A percentile compares a stretch with the other conserved stretches of the same genome.
Conservation (phyloP, 2,888 invertebrate species). For the Bembecia ichneumoniformis region DNA sequence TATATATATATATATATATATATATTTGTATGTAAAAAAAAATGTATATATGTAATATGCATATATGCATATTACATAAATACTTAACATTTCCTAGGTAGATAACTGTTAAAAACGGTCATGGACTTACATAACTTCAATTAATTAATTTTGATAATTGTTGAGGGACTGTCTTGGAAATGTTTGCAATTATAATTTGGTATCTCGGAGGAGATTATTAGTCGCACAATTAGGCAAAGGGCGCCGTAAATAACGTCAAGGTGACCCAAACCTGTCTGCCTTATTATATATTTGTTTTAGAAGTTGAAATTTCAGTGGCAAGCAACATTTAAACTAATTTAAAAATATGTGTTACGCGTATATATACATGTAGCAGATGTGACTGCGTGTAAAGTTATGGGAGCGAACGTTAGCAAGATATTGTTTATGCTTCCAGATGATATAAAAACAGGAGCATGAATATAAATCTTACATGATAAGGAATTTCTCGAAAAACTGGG, state of each 20-base stretch:
- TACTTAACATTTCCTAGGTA: too few species aligned
- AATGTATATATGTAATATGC: too few species aligned
- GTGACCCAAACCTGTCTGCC: not conserved
- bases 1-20: too few species aligned
- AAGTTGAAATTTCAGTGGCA: too few species aligned
- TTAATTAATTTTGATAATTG: slow-evolving; percentile 9
- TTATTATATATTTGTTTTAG: too few species aligned
- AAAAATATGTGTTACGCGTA: too few species aligned
- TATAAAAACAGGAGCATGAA: not conserved
- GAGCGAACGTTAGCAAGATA: too few species aligned
- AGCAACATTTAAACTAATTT: too few species aligned
- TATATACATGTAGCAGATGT: too few species aligned
- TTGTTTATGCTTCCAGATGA: not conserved
- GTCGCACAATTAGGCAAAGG: not conserved
- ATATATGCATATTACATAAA: too few species aligned
- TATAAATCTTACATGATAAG: slow-evolving; percentile 12
- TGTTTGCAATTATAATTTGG: slow-evolving; percentile 3
- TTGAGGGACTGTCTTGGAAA: slow-evolving; percentile 8
- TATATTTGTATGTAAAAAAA: too few species aligned
- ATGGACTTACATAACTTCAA: slow-evolving; percentile 5
- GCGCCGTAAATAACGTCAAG: not conserved
- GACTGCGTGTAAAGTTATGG: too few species aligned
- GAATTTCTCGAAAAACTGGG: slow-evolving; percentile 17
- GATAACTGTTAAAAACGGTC: slow-evolving; percentile 1
- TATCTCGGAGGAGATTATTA: not conserved